phyloP scores from a whole-genome alignment of 2,113 vertebrate species.

The Pheucticus melanocephalus region DNA sequence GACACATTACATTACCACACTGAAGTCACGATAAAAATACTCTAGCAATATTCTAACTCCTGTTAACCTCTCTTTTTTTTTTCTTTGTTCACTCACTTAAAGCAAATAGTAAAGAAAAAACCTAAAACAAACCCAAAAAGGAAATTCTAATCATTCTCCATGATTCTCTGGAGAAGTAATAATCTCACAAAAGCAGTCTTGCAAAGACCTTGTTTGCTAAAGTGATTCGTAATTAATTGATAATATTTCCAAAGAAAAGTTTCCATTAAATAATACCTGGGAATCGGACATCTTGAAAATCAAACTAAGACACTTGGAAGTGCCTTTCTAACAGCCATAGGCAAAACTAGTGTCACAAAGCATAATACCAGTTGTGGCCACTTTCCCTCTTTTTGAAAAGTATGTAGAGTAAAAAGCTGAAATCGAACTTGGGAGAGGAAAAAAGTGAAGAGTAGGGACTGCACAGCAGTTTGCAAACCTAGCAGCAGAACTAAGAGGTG shows the following conservation, averaged over 20 bases:
- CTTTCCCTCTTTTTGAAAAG: neutral
- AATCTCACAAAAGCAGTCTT: neutral
- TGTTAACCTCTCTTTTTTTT: neutral
- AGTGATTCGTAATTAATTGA: neutral
- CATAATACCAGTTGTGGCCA: neutral
- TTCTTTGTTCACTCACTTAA: neutral
- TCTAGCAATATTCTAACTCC: neutral
- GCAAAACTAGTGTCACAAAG: neutral
- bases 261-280: neutral
- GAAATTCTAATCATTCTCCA: neutral
- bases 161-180: neutral
- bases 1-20: fast-evolving
- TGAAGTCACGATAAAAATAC: neutral
- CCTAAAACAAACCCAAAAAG: neutral
- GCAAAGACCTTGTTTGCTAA: neutral
- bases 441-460: neutral
- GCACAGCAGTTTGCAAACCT: fast-evolving
- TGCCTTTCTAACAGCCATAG: neutral
- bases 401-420: neutral
- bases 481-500: neutral
- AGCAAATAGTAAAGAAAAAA: neutral
- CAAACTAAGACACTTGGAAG: neutral
- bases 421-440: neutral
- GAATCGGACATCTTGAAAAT: neutral
- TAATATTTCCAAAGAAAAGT: slow-evolving; percentile 11